Percentiles rank a stretch among this genome's conserved stretches.
phyloP scores from a whole-genome alignment of 2,113 vertebrate species.

The Pteronura brasiliensis region DNA sequence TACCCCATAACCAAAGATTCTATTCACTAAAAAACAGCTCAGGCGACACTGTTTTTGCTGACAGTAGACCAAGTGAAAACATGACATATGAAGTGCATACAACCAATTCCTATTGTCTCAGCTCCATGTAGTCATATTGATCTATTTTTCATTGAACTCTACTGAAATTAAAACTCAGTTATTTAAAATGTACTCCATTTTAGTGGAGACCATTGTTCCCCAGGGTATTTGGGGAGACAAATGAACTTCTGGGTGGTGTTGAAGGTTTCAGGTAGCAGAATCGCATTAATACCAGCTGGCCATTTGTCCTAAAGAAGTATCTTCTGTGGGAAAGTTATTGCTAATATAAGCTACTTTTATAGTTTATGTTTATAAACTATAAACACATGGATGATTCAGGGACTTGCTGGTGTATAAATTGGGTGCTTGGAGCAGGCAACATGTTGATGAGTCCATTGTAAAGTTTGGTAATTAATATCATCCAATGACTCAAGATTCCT shows the following conservation, averaged over 20 bases:
- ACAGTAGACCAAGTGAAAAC: background rate
- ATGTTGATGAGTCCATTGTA: background rate
- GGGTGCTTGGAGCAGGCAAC: background rate
- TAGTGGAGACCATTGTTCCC: slow-evolving; percentile 29
- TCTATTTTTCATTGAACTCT: slow-evolving; percentile 44
- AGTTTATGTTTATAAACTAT: no score
- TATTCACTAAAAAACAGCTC: background rate
- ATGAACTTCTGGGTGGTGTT: background rate
- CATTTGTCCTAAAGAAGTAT: slow-evolving; percentile 5
- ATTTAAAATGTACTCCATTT: slow-evolving; percentile 63
- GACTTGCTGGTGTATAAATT: slow-evolving; percentile 2
- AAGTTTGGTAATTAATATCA: background rate
- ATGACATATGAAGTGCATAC: background rate
- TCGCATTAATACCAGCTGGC: background rate
- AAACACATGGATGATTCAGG: background rate
- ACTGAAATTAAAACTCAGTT: slow-evolving; percentile 71
- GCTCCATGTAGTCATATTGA: background rate
- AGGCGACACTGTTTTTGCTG: background rate
- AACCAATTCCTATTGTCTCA: background rate
- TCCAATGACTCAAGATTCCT: slow-evolving; percentile 25
- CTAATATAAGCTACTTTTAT: slow-evolving; percentile 16
- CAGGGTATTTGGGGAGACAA: slow-evolving; percentile 29
- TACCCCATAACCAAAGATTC: background rate
- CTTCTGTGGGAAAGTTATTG: slow-evolving; percentile 2
- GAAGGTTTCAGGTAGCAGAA: slow-evolving; percentile 31